A percentile compares a stretch with the other conserved stretches of the same genome.
Conservation (phyloP, 1,140 invertebrate genomes). For the Drosophila athabasca region DNA sequence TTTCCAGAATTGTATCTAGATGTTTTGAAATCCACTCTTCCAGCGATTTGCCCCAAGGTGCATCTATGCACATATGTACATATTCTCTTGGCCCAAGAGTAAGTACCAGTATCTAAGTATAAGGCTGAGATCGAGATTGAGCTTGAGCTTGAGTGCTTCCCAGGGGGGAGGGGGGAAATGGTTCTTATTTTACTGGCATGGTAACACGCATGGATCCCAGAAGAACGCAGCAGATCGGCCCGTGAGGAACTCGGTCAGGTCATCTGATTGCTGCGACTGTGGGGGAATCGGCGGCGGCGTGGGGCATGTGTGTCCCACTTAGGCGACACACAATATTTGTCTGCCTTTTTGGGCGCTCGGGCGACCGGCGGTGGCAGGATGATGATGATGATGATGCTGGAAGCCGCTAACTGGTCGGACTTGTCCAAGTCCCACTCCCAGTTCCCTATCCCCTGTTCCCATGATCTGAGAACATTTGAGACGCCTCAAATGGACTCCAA, state of each 20-base stretch:
- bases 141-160: slow-evolving; percentile 13
- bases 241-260: slow-evolving; percentile 37
- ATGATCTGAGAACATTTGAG: too few species aligned
- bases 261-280: neutral
- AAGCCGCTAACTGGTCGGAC: slow-evolving; percentile 38
- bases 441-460: too few species aligned
- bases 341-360: slow-evolving; percentile 12
- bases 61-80: too few species aligned
- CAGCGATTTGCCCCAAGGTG: too few species aligned
- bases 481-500: too few species aligned
- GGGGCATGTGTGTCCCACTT: slow-evolving; percentile 36
- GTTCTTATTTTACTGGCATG: neutral
- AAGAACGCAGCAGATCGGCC: slow-evolving; percentile 4
- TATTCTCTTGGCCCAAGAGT: too few species aligned
- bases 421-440: slow-evolving; percentile 4
- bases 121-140: too few species aligned
- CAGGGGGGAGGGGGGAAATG: neutral
- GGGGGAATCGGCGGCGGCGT: neutral
- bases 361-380: slow-evolving; percentile 20
- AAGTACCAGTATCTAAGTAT: neutral
- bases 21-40: too few species aligned
- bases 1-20: too few species aligned
- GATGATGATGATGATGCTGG: neutral
- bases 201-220: slow-evolving; percentile 10
- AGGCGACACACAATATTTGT: slow-evolving; percentile 4